phyloP scores from a whole-genome alignment of 2,797 vertebrate species.

The Rhodeus uyekii region DNA sequence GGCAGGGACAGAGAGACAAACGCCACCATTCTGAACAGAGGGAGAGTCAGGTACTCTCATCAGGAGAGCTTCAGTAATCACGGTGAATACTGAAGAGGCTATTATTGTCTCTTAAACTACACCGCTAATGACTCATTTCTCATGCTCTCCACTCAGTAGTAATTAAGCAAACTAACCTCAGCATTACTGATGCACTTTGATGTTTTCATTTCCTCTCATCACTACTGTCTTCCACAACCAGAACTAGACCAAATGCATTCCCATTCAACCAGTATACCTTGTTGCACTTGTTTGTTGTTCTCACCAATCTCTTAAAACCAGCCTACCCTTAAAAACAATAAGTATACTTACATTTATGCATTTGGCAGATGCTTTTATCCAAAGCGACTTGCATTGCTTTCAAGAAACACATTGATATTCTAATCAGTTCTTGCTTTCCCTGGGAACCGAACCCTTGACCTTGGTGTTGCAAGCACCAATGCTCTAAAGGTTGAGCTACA shows the following conservation, averaged over 20 bases:
- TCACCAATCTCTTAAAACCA: background rate
- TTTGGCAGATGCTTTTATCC: too few relatives aligned
- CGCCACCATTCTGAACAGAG: constrained; percentile 15
- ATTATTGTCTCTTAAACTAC: constrained; percentile 66
- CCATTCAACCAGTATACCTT: background rate
- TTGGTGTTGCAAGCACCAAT: too few relatives aligned
- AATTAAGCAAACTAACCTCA: constrained; percentile 39
- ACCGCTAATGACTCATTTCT: constrained; percentile 33
- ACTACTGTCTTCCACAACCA: background rate
- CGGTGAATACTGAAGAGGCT: constrained; percentile 62
- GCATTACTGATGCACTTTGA: constrained; percentile 27
- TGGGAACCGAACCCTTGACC: too few relatives aligned
- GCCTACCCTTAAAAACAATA: background rate
- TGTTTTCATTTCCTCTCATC: constrained; percentile 30
- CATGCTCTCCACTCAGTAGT: constrained; percentile 36
- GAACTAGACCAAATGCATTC: background rate
- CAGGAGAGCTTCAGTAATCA: constrained; percentile 67
- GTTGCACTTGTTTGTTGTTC: background rate
- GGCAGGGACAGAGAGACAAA: constrained; percentile 37
- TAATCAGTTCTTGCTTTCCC: too few relatives aligned
- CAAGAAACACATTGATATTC: too few relatives aligned
- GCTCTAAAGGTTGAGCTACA: too few relatives aligned
- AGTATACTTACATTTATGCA: too few relatives aligned
- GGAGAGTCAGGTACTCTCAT: constrained; percentile 64
- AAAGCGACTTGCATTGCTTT: too few relatives aligned